phyloP scores from a whole-genome alignment of 2,888 invertebrate species.

The Plebejus anna region DNA sequence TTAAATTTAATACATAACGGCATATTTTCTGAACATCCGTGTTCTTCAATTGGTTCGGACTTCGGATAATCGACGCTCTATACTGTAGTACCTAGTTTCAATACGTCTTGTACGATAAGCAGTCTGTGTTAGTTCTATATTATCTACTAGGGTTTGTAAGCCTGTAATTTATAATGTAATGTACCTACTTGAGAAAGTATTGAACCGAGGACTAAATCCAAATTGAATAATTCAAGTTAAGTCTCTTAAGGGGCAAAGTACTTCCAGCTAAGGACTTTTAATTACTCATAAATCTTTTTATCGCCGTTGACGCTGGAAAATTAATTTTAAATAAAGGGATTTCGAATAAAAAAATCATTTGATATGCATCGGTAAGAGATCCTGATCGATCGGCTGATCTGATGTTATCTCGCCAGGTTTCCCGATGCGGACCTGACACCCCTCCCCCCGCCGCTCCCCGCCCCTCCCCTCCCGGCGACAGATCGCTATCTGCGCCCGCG shows the following conservation, averaged over 20 bases:
- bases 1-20: no score
- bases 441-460: not conserved
- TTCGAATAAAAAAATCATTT: conserved; percentile 13
- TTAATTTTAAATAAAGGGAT: conserved; percentile 17
- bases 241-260: not conserved
- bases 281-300: conserved; percentile 23
- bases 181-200: no score
- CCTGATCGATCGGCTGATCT: conserved; percentile 16
- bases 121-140: no score
- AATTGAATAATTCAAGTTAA: not conserved
- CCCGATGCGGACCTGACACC: conserved; percentile 19
- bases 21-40: no score
- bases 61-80: no score
- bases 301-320: conserved; percentile 2
- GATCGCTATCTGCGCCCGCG: conserved; percentile 31
- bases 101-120: no score
- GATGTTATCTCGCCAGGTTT: conserved; percentile 26
- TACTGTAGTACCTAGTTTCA: no score
- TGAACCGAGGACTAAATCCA: not conserved
- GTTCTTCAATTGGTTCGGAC: no score
- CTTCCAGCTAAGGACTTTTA: not conserved
- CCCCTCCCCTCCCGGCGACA: conserved; percentile 27
- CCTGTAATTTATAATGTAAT: no score
- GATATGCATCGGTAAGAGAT: conserved; percentile 22
- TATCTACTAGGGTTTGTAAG: no score